phyloP scores from a whole-genome alignment of 2,797 vertebrate genomes.

The Todus mexicanus region DNA sequence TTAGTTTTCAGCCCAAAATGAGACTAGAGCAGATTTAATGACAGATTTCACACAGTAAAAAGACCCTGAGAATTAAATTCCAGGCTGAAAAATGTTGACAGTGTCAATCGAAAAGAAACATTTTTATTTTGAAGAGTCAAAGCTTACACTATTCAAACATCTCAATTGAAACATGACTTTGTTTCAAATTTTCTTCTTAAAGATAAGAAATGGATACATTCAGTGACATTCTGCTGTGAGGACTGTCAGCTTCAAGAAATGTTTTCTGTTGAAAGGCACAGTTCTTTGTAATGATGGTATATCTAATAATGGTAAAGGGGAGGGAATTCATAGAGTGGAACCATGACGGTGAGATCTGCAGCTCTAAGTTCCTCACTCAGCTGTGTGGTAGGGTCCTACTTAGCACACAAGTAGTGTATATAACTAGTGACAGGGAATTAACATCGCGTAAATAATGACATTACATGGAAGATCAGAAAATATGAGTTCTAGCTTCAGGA shows the following conservation, averaged over 20 bases:
- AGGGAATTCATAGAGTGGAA: background rate
- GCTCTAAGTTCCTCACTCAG: background rate
- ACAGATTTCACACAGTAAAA: background rate
- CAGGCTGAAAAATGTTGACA: background rate
- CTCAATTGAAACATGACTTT: background rate
- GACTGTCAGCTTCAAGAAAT: background rate
- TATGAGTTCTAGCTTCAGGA: background rate
- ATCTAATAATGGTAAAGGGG: background rate
- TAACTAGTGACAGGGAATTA: background rate
- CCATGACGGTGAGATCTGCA: background rate
- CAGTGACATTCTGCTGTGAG: background rate
- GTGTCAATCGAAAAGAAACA: background rate
- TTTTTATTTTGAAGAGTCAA: background rate
- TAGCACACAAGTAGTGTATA: background rate
- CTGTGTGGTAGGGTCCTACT: background rate
- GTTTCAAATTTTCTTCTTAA: background rate
- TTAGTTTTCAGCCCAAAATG: background rate
- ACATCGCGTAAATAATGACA: accelerated
- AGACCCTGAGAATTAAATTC: background rate
- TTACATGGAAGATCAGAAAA: background rate
- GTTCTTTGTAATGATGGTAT: background rate
- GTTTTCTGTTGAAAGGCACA: no score
- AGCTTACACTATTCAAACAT: background rate
- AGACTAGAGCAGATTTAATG: background rate
- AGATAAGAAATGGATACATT: background rate